phyloP scores from a whole-genome alignment of 2,888 invertebrate species.

The Drosophila algonquin region DNA sequence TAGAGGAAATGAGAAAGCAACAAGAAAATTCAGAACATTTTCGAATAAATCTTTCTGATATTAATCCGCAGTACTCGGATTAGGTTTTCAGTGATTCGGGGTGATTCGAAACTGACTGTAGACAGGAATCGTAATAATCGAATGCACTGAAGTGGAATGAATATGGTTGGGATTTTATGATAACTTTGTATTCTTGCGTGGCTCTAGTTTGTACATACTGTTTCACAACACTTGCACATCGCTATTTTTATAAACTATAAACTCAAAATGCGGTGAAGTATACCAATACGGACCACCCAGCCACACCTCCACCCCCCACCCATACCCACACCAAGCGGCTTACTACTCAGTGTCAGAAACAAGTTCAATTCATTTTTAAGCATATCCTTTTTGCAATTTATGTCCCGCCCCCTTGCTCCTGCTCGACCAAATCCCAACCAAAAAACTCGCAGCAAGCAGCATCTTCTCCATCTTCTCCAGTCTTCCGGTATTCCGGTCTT shows the following conservation, averaged over 20 bases:
- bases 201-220: too few species aligned
- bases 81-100: too few species aligned
- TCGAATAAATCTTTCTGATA: too few species aligned
- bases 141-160: too few species aligned
- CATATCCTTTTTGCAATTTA: slow-evolving; percentile 63
- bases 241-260: neutral
- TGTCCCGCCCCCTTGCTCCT: slow-evolving; percentile 32
- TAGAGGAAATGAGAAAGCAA: too few species aligned
- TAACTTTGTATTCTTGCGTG: too few species aligned
- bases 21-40: too few species aligned
- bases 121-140: too few species aligned
- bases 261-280: neutral
- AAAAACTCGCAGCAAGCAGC: slow-evolving; percentile 2
- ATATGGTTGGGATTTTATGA: too few species aligned
- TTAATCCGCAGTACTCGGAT: too few species aligned
- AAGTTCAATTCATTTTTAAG: slow-evolving; percentile 76
- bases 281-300: neutral
- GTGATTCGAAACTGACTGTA: too few species aligned
- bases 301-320: neutral
- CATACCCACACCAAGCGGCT: neutral
- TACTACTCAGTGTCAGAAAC: slow-evolving; percentile 59
- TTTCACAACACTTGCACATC: neutral
- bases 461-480: neutral
- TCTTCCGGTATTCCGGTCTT: too few species aligned
- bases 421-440: neutral